Percentiles rank a stretch among this genome's conserved stretches.
phyloP scores from a whole-genome alignment of 2,888 invertebrate species.

The Coecobrya sp. region DNA sequence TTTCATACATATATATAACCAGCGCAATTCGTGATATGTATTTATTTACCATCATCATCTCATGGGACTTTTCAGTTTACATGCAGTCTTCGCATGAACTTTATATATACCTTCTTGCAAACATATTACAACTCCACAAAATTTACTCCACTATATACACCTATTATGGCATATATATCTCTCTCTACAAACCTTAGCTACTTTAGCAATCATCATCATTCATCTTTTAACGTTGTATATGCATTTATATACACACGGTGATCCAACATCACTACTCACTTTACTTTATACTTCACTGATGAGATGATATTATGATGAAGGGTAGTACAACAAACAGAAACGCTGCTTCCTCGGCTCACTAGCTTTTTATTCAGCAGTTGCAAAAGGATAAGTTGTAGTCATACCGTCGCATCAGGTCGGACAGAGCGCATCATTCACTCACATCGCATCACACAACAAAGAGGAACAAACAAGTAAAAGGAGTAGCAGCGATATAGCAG shows the following conservation, averaged over 20 bases:
- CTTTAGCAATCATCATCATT: constrained; percentile 34
- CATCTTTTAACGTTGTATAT: constrained; percentile 1
- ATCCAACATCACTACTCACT: constrained; percentile 14
- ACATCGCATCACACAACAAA: constrained; percentile 29
- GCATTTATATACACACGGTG: neutral
- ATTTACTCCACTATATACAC: too few relatives aligned
- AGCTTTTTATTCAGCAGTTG: constrained; percentile 67
- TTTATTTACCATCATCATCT: constrained; percentile 22
- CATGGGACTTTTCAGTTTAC: constrained; percentile 69
- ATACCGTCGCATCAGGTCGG: constrained; percentile 68
- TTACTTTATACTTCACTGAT: constrained; percentile 68
- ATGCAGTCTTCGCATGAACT: constrained; percentile 12
- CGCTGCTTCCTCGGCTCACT: constrained; percentile 68
- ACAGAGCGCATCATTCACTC: constrained; percentile 50
- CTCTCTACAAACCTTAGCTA: neutral
- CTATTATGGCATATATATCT: neutral
- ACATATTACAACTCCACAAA: too few relatives aligned
- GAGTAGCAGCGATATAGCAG: constrained; percentile 16
- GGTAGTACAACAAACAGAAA: constrained; percentile 14
- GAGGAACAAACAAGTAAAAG: constrained; percentile 62
- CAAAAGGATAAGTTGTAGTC: constrained; percentile 59
- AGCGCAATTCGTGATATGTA: neutral
- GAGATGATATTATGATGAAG: constrained; percentile 44
- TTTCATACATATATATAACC: neutral
- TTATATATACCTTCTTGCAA: neutral